Conservation (phyloP, 2,113 vertebrate genomes). For the Heptranchias perlo region DNA sequence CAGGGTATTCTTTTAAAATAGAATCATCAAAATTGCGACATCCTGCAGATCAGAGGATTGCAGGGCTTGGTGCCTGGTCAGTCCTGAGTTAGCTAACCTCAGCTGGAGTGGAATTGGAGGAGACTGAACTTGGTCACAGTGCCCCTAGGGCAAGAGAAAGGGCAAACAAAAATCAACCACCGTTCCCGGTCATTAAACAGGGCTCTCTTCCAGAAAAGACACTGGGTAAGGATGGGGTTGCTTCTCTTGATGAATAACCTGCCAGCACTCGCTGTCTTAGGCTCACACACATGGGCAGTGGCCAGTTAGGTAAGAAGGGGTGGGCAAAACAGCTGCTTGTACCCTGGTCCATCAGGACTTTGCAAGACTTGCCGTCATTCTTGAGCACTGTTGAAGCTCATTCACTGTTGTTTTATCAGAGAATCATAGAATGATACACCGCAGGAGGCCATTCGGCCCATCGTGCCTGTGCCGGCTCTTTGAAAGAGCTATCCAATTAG, state of each 20-base stretch:
- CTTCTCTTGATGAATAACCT: background rate
- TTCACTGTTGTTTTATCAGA: background rate
- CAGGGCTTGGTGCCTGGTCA: background rate
- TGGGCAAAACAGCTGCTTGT: too few species aligned
- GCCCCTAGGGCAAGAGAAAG: background rate
- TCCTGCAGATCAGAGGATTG: background rate
- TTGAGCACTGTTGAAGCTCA: too few species aligned
- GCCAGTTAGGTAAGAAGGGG: background rate
- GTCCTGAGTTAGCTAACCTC: background rate
- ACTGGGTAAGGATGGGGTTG: background rate
- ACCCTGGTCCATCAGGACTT: background rate
- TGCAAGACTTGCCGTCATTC: background rate
- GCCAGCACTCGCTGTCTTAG: background rate
- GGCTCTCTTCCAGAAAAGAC: background rate
- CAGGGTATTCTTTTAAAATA: background rate
- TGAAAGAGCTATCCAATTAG: background rate
- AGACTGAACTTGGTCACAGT: background rate
- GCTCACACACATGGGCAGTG: background rate
- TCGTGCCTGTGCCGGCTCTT: background rate
- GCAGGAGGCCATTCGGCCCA: background rate
- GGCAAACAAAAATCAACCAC: background rate
- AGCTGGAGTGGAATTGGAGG: background rate
- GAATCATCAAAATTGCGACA: background rate
- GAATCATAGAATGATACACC: background rate
- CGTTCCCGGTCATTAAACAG: background rate